Base-by-base conservation (phyloP, 37 sponge, comb jelly and placozoan genomes). In the Aplysina aerophoba region DNA sequence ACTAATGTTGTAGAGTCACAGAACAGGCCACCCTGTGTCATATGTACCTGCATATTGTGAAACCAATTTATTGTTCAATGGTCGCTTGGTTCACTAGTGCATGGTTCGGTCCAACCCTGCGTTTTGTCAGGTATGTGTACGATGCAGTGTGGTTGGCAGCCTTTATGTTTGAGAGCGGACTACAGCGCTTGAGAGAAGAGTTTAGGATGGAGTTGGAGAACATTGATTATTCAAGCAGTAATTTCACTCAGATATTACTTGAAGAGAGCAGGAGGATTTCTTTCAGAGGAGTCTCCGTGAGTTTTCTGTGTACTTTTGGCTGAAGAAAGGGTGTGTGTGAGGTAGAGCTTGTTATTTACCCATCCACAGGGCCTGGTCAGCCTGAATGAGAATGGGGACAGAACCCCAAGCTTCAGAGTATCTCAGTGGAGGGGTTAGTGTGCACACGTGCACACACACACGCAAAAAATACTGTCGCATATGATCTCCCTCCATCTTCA, bases 111-210 rank as follows among this genome's bases (percentile, higher is more conserved):
- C n/a, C n/a, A n/a, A n/a, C 2, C 63, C 27, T 62, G 63, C 11
- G 25, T 14, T 25, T 11, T 11, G 12, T 1, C 27, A 60, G 74
- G 0, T 90, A 77, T 30, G 77, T 60, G 20, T 85, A 85, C 55
- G 90, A 90, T 82, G 86, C 90, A 1, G 86, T 90, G 28, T 90
- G 90, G 90, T 0, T 59, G 41, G 86, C 86, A 40, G 90, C 90
- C 11, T 53, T 82, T 30, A 85, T 81, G 53, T 83, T 90, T 33
- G 58, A 90, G 57, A 72, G 41, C 12, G 55, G 74, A 2, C 40
- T 80, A 20, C 27, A 30, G 27, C 59, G 20, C 24, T 58, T 90
- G 78, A 30, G 33, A 20, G 35, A 31, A 53, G 81, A 66, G 8
- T 4, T 25, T 4, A 30, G 11, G 27, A 54, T 15, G 15, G 34